Percentiles rank a stretch among this genome's conserved stretches.
Conservation (phyloP, 2,888 invertebrate species). For the Sinopyrophorus schimmeli region DNA sequence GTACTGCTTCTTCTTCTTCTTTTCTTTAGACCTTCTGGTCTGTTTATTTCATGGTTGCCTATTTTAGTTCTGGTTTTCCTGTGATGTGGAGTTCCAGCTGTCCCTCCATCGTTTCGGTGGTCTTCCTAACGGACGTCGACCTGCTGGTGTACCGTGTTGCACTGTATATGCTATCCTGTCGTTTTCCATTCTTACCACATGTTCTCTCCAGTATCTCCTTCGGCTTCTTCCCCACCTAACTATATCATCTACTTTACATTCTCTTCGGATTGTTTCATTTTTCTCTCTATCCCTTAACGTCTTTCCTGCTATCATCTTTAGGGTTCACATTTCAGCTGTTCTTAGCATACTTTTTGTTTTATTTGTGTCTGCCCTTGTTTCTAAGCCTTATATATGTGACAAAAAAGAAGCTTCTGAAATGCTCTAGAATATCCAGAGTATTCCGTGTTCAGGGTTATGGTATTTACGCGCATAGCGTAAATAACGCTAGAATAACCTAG, state of each 20-base stretch:
- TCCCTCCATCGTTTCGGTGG: constrained; percentile 1
- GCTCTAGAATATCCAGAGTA: too few relatives aligned
- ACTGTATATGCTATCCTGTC: constrained; percentile 2
- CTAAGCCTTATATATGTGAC: too few relatives aligned
- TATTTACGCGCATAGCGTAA: too few relatives aligned
- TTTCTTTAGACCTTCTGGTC: constrained; percentile 3
- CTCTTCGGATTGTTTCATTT: constrained; percentile 4
- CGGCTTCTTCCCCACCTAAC: constrained; percentile 2
- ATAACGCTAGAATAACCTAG: too few relatives aligned
- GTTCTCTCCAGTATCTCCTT: background rate
- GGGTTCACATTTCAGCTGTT: too few relatives aligned
- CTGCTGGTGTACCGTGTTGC: background rate
- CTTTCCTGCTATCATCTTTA: too few relatives aligned
- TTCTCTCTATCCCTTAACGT: too few relatives aligned
- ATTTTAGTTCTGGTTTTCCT: constrained; percentile 2
- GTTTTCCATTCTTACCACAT: constrained; percentile 4
- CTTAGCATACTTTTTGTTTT: too few relatives aligned
- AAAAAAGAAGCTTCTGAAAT: too few relatives aligned
- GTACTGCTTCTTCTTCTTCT: constrained; percentile 2
- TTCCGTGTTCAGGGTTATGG: too few relatives aligned
- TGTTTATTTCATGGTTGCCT: background rate
- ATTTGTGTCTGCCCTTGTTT: too few relatives aligned
- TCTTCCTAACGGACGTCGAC: background rate
- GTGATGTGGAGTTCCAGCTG: constrained; percentile 1
- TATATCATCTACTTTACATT: too few relatives aligned